These are phyloP conservation scores for Calosoma granatense DNA, from an alignment of 1,140 invertebrate genomes.

Conservation along the genomic window DNA sequence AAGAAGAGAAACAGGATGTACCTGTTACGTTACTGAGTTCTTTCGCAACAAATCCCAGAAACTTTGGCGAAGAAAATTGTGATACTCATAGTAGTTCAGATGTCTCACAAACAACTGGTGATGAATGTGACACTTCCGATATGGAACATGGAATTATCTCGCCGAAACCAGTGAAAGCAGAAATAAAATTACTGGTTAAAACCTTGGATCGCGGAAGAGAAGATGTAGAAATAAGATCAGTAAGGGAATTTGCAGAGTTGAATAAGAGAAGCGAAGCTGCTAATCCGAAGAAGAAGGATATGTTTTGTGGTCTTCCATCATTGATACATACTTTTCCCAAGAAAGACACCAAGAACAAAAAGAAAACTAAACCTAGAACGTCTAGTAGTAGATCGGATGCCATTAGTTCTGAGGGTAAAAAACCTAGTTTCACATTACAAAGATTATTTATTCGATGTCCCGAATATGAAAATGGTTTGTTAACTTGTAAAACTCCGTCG, in stretches of 20 bases:
- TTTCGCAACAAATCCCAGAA: constrained; percentile 18
- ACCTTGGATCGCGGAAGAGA: constrained; percentile 39
- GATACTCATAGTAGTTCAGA: constrained; percentile 17
- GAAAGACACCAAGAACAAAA: background rate
- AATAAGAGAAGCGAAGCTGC: background rate
- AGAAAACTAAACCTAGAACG: background rate
- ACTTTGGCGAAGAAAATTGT: constrained; percentile 15
- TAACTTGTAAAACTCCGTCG: background rate
- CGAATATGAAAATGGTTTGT: constrained; percentile 9
- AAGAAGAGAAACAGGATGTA: background rate
- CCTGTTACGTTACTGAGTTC: background rate
- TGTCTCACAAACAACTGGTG: constrained; percentile 16
- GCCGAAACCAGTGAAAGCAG: constrained; percentile 31
- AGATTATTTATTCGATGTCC: constrained; percentile 27
- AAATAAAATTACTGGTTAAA: constrained; percentile 42
- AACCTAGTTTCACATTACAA: constrained; percentile 28
- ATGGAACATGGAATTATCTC: constrained; percentile 14
- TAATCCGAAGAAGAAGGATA: background rate
- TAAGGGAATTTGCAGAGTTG: constrained; percentile 33
- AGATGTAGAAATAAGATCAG: constrained; percentile 41
- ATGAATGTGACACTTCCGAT: constrained; percentile 18
- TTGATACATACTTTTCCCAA: constrained; percentile 6
- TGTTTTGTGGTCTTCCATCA: background rate
- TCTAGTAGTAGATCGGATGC: background rate
- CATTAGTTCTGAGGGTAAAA: constrained; percentile 13